Conservation (phyloP, 2,797 vertebrate genomes). For the Phalanger gymnotis region DNA sequence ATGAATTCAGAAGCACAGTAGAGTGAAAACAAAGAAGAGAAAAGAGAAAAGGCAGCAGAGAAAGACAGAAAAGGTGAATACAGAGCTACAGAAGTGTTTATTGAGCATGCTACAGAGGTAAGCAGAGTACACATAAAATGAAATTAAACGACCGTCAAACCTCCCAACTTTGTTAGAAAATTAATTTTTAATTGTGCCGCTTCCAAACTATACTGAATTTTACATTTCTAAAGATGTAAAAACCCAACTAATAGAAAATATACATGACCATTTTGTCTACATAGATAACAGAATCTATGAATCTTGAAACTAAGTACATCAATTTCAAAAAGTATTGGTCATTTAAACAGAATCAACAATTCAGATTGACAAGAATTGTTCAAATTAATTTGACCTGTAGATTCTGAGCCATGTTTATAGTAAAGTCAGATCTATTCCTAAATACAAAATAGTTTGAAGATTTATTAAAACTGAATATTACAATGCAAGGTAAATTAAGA, state of each 20-base stretch:
- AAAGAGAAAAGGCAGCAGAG: slow-evolving; percentile 91
- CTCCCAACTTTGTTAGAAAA: slow-evolving; percentile 94
- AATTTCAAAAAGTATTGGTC: slow-evolving; percentile 90
- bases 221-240: slow-evolving; percentile 94
- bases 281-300: slow-evolving; percentile 90
- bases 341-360: slow-evolving; percentile 89
- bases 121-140: slow-evolving; percentile 91
- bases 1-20: slow-evolving; percentile 89
- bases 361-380: slow-evolving; percentile 86
- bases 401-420: slow-evolving; percentile 91
- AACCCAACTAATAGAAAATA: slow-evolving; percentile 94
- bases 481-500: slow-evolving; percentile 95
- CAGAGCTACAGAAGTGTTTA: slow-evolving; percentile 97
- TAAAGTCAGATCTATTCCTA: slow-evolving; percentile 90
- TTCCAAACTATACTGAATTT: slow-evolving; percentile 93
- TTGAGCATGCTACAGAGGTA: slow-evolving; percentile 99
- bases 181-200: slow-evolving; percentile 96
- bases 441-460: slow-evolving; percentile 91
- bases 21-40: slow-evolving; percentile 87
- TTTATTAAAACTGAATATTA: slow-evolving; percentile 94
- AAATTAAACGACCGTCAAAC: slow-evolving; percentile 93
- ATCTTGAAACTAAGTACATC: slow-evolving; percentile 89
- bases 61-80: slow-evolving; percentile 92
- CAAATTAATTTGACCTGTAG: slow-evolving; percentile 88
- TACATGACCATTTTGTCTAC: slow-evolving; percentile 89